Conservation (phyloP, 2,888 invertebrate genomes). For the Ramazzottius varieornatus region DNA sequence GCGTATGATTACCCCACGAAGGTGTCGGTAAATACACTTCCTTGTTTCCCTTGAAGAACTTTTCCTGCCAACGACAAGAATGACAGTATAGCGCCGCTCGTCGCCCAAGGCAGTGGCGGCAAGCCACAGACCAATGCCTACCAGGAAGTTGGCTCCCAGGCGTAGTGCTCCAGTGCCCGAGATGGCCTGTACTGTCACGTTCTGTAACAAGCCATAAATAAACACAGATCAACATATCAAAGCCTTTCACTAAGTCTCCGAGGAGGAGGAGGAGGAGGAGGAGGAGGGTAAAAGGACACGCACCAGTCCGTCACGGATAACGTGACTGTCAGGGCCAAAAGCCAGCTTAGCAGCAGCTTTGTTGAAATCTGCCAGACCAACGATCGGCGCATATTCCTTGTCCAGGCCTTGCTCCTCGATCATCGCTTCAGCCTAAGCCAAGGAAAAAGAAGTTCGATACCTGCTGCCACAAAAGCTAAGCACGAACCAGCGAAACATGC, state of each 20-base stretch:
- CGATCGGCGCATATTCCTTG: constrained; percentile 81
- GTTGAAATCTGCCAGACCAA: constrained; percentile 56
- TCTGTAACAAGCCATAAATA: constrained; percentile 24
- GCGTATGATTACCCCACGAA: constrained; percentile 93
- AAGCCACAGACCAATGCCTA: no score
- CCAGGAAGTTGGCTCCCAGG: constrained; percentile 63
- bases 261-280: background rate
- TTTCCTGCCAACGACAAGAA: constrained; percentile 11
- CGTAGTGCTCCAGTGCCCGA: constrained; percentile 93
- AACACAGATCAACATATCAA: background rate
- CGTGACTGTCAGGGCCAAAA: constrained; percentile 46
- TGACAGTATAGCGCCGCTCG: background rate
- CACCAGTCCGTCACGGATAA: constrained; percentile 42
- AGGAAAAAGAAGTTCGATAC: constrained; percentile 6
- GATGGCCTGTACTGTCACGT: constrained; percentile 47
- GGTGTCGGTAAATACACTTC: constrained; percentile 62
- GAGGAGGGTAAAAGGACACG: constrained; percentile 22
- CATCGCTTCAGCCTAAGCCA: constrained; percentile 48
- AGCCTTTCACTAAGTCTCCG: no score
- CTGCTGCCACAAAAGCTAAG: background rate
- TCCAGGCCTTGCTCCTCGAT: constrained; percentile 42
- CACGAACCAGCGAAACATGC: no score
- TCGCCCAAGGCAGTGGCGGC: no score
- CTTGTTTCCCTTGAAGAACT: constrained; percentile 47
- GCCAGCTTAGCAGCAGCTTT: constrained; percentile 59